Evolutionary conservation across 2,888 invertebrate species (phyloP).

Genomic region (Habroteleia sp.): DNA sequence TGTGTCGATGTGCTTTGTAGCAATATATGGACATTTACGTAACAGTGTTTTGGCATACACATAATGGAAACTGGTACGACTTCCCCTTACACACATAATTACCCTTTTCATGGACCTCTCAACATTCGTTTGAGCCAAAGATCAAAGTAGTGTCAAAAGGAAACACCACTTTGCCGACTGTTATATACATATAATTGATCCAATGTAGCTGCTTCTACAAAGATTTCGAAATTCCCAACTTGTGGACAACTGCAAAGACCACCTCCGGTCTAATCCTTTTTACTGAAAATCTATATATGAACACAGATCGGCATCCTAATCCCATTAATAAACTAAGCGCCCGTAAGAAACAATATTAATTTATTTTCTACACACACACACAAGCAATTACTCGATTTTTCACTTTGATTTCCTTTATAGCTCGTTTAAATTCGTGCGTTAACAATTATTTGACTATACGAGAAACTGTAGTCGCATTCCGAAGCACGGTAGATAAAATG

Average conservation of each 20-base stretch:
- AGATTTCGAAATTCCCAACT: constrained; percentile 22
- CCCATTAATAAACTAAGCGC: constrained; percentile 17
- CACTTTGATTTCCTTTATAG: not conserved
- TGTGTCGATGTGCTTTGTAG: constrained; percentile 23
- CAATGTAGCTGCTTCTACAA: constrained; percentile 9
- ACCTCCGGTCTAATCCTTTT: constrained; percentile 1
- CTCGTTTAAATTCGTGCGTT: not conserved
- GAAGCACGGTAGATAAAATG: constrained; percentile 13
- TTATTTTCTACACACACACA: constrained; percentile 13
- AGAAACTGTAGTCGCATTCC: constrained; percentile 3
- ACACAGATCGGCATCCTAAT: constrained; percentile 9
- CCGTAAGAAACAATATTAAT: not conserved
- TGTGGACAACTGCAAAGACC: constrained; percentile 3
- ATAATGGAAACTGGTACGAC: constrained; percentile 28
- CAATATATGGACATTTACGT: constrained; percentile 25
- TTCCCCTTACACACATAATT: constrained; percentile 44
- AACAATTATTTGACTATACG: not conserved
- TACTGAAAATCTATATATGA: not conserved
- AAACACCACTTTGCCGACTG: constrained; percentile 28
- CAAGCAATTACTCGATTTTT: not conserved
- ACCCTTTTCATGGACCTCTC: constrained; percentile 39
- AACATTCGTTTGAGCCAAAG: constrained; percentile 44
- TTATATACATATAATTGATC: constrained; percentile 52
- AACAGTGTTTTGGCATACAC: constrained; percentile 33
- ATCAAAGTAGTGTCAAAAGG: constrained; percentile 51